These are phyloP conservation scores for Oncorhynchus nerka DNA, from an alignment of 2,113 vertebrate species.

Conservation along the genomic window DNA sequence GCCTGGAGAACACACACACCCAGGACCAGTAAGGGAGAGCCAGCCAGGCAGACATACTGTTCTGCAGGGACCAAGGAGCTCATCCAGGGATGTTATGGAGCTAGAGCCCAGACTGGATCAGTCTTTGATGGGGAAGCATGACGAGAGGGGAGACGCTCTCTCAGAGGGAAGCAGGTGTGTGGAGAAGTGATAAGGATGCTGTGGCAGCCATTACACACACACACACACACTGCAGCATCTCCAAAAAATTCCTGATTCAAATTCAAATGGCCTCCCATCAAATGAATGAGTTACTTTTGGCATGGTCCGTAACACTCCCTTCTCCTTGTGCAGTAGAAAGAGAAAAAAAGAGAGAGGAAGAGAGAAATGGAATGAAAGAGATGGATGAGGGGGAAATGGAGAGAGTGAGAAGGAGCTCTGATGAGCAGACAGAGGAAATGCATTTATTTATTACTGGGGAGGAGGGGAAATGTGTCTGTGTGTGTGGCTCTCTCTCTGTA, in stretches of 20 bases:
- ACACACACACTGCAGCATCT: not conserved
- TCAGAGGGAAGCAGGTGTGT: constrained; percentile 73
- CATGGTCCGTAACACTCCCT: constrained; percentile 13
- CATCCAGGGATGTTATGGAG: not conserved
- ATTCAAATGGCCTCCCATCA: constrained; percentile 54
- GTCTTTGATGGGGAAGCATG: constrained; percentile 70
- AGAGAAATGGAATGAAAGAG: constrained; percentile 14
- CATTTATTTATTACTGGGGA: not conserved
- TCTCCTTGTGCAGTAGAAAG: not conserved
- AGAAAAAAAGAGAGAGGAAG: not conserved
- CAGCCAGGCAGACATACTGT: not conserved
- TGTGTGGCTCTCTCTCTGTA: constrained; percentile 48
- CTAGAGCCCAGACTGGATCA: constrained; percentile 39
- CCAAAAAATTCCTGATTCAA: constrained; percentile 36
- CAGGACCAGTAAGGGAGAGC: constrained; percentile 4
- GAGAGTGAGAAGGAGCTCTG: constrained; percentile 23
- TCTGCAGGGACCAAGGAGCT: not conserved
- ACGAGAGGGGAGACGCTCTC: constrained; percentile 50
- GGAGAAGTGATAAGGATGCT: constrained; percentile 66
- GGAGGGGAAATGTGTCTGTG: not conserved
- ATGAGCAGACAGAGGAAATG: constrained; percentile 34
- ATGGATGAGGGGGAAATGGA: not conserved
- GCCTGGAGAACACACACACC: constrained; percentile 42
- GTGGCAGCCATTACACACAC: constrained; percentile 36
- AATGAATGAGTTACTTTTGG: constrained; percentile 31